These are phyloP conservation scores for Pomacea maculata DNA, from an alignment of 1,140 invertebrate species.

Conservation along the genomic window DNA sequence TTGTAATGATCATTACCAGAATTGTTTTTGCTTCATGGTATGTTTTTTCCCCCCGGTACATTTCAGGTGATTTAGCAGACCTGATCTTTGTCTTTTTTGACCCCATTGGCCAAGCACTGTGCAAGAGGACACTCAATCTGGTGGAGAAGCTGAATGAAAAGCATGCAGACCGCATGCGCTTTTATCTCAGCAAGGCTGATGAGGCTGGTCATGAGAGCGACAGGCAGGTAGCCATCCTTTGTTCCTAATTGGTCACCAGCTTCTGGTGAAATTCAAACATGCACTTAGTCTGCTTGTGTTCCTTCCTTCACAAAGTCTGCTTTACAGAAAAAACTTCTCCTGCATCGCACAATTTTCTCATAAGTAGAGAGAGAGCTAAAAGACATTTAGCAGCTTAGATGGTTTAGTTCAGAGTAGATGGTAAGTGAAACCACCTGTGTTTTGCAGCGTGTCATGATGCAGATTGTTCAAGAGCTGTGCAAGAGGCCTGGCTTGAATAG, in stretches of 20 bases:
- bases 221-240: slow-evolving; percentile 59
- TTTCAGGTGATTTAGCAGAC: slow-evolving; percentile 70
- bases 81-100: slow-evolving; percentile 76
- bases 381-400: too few species aligned
- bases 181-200: slow-evolving; percentile 74
- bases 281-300: too few species aligned
- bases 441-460: slow-evolving; percentile 72
- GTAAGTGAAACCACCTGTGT: not conserved
- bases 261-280: too few species aligned
- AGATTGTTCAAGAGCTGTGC: slow-evolving; percentile 75
- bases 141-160: slow-evolving; percentile 71
- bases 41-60: too few species aligned
- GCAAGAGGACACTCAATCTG: slow-evolving; percentile 72
- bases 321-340: too few species aligned
- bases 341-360: too few species aligned
- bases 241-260: not conserved
- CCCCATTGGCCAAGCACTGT: slow-evolving; percentile 74
- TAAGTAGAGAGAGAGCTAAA: too few species aligned
- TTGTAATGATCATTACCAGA: too few species aligned
- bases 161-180: slow-evolving; percentile 70
- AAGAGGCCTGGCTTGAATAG: slow-evolving; percentile 72
- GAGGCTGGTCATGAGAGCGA: slow-evolving; percentile 73
- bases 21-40: too few species aligned
- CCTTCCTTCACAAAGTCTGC: too few species aligned
- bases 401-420: too few species aligned